Conservation (phyloP, 2,888 invertebrate species). For the Nephrotoma appendiculata region DNA sequence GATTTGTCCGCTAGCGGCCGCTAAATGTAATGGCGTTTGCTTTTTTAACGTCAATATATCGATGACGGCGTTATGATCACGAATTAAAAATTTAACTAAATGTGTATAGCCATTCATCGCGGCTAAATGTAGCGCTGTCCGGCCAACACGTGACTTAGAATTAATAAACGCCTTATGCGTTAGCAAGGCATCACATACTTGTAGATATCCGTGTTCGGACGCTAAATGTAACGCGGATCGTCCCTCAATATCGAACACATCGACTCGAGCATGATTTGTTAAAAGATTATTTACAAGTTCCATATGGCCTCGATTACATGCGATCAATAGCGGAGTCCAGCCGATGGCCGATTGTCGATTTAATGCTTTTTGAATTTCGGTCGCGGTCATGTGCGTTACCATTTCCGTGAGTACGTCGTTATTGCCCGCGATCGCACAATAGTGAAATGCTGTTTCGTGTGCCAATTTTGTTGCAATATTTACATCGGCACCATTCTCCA, state of each 20-base stretch:
- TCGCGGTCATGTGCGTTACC: conserved; percentile 77
- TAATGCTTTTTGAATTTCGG: conserved; percentile 83
- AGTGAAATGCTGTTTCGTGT: conserved; percentile 90
- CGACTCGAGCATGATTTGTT: conserved; percentile 91
- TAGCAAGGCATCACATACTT: conserved; percentile 78
- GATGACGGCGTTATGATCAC: conserved; percentile 88
- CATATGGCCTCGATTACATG: conserved; percentile 90
- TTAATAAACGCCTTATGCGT: conserved; percentile 98
- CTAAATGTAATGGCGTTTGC: conserved; percentile 94
- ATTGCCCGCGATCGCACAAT: conserved; percentile 88
- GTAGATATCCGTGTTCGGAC: conserved; percentile 83
- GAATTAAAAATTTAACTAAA: conserved; percentile 78
- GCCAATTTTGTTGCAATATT: conserved; percentile 69
- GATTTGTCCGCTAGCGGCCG: conserved; percentile 90
- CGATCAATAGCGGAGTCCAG: conserved; percentile 94
- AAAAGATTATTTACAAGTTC: conserved; percentile 82
- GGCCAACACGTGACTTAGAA: conserved; percentile 91
- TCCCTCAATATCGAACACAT: conserved; percentile 95
- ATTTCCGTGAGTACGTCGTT: conserved; percentile 91
- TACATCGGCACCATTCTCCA: conserved; percentile 86
- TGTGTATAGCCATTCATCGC: conserved; percentile 93
- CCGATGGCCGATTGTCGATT: conserved; percentile 89
- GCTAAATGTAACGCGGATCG: conserved; percentile 91
- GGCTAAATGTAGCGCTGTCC: conserved; percentile 93
- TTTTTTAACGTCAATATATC: conserved; percentile 92